Conservation (phyloP, 2,888 invertebrate species). For the Eucriotettix oculatus region DNA sequence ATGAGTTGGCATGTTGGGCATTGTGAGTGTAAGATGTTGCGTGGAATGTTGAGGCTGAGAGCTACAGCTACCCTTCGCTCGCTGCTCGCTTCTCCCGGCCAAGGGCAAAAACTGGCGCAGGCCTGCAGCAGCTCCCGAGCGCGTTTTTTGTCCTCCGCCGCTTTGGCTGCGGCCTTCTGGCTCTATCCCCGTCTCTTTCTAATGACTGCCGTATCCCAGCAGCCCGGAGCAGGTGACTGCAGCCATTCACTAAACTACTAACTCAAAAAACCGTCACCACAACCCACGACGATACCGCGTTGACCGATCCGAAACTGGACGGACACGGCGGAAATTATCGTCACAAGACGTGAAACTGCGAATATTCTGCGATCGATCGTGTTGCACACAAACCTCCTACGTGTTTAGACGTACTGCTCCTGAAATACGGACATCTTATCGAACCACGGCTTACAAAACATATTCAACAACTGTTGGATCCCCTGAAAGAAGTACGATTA, state of each 20-base stretch:
- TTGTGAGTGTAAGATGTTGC: too few species aligned
- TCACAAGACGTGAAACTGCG: too few species aligned
- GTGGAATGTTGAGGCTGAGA: too few species aligned
- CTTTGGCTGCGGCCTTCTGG: background rate
- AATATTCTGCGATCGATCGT: too few species aligned
- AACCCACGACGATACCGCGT: conserved; percentile 6
- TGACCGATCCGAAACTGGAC: background rate
- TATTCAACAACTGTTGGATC: too few species aligned
- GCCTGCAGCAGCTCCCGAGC: conserved; percentile 4
- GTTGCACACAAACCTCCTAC: too few species aligned
- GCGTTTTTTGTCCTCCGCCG: background rate
- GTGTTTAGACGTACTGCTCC: too few species aligned
- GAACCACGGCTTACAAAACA: too few species aligned
- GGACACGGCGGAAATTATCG: too few species aligned
- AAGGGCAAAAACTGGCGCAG: conserved; percentile 9
- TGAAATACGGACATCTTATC: too few species aligned
- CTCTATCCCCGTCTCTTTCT: background rate
- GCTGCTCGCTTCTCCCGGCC: conserved; percentile 6
- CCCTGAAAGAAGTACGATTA: too few species aligned
- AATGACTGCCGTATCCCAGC: background rate
- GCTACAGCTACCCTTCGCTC: background rate
- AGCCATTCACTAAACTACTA: conserved; percentile 7
- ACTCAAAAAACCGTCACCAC: conserved; percentile 6
- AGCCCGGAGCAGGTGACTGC: background rate
- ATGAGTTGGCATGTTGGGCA: too few species aligned